Conservation (phyloP, 2,797 vertebrate species). For the Danio choprae region DNA sequence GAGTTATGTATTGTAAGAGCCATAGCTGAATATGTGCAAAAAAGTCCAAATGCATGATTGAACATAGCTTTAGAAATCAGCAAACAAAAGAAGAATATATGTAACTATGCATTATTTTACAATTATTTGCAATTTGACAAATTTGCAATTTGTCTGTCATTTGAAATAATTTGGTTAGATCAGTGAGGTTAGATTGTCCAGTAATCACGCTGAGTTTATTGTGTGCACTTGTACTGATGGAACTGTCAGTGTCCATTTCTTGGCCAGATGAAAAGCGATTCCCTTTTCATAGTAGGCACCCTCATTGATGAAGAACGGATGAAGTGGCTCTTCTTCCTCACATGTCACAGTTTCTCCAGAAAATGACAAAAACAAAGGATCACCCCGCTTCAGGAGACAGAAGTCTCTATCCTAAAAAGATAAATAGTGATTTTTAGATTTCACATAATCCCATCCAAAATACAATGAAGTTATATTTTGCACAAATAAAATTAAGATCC, state of each 20-base stretch:
- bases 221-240: constrained; percentile 66
- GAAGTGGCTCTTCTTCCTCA: constrained; percentile 70
- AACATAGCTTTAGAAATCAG: not conserved
- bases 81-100: too few species aligned
- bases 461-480: not conserved
- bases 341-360: constrained; percentile 75
- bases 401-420: constrained; percentile 82
- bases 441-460: not conserved
- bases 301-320: constrained; percentile 85
- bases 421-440: not conserved
- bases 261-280: constrained; percentile 76
- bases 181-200: too few species aligned
- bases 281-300: constrained; percentile 86
- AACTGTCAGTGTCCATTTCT: constrained; percentile 64
- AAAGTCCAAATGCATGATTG: not conserved
- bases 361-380: constrained; percentile 81
- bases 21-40: not conserved
- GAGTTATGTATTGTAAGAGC: not conserved
- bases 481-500: not conserved
- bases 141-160: too few species aligned
- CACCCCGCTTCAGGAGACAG: constrained; percentile 72
- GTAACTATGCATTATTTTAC: too few species aligned
- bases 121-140: too few species aligned
- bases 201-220: not conserved
- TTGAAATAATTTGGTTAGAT: not conserved